Percentiles rank a stretch among this genome's conserved stretches.
phyloP scores from a whole-genome alignment of 2,797 vertebrate genomes.

The Hydrocynus forskahlii region DNA sequence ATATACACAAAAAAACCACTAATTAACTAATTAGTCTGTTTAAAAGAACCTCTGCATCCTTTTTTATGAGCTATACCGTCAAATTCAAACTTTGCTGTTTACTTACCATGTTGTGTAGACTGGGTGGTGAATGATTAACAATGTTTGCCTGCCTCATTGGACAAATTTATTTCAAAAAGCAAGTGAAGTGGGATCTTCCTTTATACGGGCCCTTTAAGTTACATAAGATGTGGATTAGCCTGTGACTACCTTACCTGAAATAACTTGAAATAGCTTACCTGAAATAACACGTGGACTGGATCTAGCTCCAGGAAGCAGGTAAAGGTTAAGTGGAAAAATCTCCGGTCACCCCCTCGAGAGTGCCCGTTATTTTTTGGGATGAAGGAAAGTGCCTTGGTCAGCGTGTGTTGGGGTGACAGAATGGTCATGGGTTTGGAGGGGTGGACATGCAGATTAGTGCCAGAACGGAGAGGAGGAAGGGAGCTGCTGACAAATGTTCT shows the following conservation, averaged over 20 bases:
- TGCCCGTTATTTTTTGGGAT: conserved; percentile 55
- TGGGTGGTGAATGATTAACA: too few species aligned
- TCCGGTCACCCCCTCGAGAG: conserved; percentile 29
- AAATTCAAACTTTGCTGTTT: too few species aligned
- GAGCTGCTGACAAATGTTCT: conserved; percentile 19
- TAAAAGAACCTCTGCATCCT: too few species aligned
- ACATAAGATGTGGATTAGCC: conserved; percentile 27
- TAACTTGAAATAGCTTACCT: background rate
- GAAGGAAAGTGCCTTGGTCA: conserved; percentile 43
- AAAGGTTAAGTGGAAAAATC: conserved; percentile 52
- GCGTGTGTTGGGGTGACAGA: conserved; percentile 24
- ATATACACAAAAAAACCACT: too few species aligned
- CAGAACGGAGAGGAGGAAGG: conserved; percentile 17
- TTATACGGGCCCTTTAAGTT: background rate
- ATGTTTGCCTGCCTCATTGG: too few species aligned
- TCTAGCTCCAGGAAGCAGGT: conserved; percentile 40
- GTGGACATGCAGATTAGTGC: conserved; percentile 42
- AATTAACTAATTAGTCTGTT: too few species aligned
- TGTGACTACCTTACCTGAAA: background rate
- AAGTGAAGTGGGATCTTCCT: background rate
- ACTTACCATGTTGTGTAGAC: too few species aligned
- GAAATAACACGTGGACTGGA: conserved; percentile 27
- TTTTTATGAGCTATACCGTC: too few species aligned
- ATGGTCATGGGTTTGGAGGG: conserved; percentile 39
- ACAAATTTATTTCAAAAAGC: too few species aligned